Base-by-base conservation (phyloP, 2,113 vertebrate genomes). In the Petroica traversi region DNA sequence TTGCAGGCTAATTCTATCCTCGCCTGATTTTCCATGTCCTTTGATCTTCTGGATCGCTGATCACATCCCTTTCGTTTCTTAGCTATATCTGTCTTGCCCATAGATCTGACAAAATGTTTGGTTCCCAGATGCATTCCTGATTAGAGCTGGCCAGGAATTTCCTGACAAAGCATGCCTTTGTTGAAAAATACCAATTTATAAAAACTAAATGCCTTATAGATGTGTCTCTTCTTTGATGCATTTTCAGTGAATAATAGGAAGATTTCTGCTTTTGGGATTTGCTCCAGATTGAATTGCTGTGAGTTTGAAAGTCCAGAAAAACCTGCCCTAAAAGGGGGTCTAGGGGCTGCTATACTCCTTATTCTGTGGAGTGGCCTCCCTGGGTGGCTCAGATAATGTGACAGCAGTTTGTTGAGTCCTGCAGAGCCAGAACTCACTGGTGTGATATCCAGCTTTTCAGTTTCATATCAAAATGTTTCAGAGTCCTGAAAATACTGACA, bases 101-200 rank as follows among this genome's bases (percentile, higher is more conserved):
- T 34, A 92, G 62, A 77, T 67, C 24, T 92, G 66, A 94, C 33
- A 74, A 73, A 93, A 82, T 0, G 0, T 52, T 93, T 75, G 6
- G 1, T 82, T 93, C 40, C 49, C 92, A 90, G 40, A 93, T 85
- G 67, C 46, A 74, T 76, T 92, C 55, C 61, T 93, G 71, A 75
- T 89, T 78, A 84, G 33, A 91, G n/a, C 46, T 86, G 79, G 88
- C 79, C 68, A 63, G 59, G 40, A 94, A 91, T 88, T 86, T 86
- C 76, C 76, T 93, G 76, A 84, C 48, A 88, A 96, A 92, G 55
- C 72, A 52, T 12, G 26, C 54, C 51, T 92, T 83, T 94, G 38
- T 71, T 92, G 88, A 88, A 84, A 86, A 92, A 93, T 46, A 26
- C 31, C 43, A 26, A 25, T 94, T 88, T 91, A 63, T 71, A 77